A percentile compares a stretch with the other conserved stretches of the same genome.
phyloP scores from a whole-genome alignment of 2,113 vertebrate species.

The Lophius piscatorius region DNA sequence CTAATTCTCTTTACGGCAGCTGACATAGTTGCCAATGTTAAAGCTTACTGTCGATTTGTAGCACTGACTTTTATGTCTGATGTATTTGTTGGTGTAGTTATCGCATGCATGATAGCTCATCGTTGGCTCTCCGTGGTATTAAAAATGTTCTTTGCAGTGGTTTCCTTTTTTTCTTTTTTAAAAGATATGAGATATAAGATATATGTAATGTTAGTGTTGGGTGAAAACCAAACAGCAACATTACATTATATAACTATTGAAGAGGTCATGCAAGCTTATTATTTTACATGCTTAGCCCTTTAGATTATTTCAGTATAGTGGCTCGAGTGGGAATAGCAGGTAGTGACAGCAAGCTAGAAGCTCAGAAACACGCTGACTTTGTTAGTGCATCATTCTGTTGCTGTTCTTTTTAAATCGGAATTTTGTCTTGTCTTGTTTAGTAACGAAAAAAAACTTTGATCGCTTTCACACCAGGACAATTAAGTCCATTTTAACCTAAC shows the following conservation, averaged over 20 bases:
- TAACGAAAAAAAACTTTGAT: too few species aligned
- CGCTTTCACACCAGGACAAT: too few species aligned
- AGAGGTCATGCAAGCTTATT: not conserved
- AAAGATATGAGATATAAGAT: not conserved
- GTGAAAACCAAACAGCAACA: not conserved
- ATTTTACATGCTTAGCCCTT: too few species aligned
- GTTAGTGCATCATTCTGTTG: too few species aligned
- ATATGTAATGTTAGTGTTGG: too few species aligned
- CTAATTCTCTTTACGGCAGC: conserved; percentile 71
- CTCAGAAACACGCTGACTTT: too few species aligned
- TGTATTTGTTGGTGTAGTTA: conserved; percentile 36
- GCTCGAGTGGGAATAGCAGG: not conserved
- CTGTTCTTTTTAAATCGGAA: too few species aligned
- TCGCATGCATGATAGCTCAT: conserved; percentile 41
- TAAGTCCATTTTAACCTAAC: too few species aligned
- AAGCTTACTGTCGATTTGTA: conserved; percentile 42
- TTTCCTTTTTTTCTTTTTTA: conserved; percentile 12
- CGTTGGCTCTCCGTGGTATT: conserved; percentile 37
- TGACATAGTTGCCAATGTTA: conserved; percentile 32
- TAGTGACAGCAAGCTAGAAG: too few species aligned
- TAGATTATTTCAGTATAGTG: conserved; percentile 4
- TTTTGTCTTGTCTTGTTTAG: too few species aligned
- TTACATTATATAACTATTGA: not conserved
- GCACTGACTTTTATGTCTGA: conserved; percentile 56
- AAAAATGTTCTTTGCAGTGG: conserved; percentile 38